Conservation (phyloP, 2,888 invertebrate genomes). For the Chaetogeoica ovagalla region DNA sequence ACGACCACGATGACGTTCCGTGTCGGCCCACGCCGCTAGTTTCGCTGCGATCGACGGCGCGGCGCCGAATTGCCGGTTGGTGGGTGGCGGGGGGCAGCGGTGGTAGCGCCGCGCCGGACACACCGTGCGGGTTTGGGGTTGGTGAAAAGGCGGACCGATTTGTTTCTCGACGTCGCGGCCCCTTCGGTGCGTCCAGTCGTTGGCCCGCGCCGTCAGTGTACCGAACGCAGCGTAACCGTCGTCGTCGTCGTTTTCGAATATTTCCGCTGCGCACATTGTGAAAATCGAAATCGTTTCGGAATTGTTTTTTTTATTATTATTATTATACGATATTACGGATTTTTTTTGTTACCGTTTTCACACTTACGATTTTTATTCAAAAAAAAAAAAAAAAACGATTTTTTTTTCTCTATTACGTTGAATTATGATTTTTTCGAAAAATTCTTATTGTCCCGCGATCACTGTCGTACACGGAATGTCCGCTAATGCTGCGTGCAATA, state of each 20-base stretch:
- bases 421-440: too few species aligned
- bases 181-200: constrained; percentile 43
- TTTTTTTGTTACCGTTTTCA: too few species aligned
- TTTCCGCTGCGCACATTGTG: too few species aligned
- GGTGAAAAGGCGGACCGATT: constrained; percentile 53
- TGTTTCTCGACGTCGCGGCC: constrained; percentile 41
- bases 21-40: constrained; percentile 35
- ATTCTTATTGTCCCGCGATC: too few species aligned
- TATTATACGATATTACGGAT: too few species aligned
- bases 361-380: too few species aligned
- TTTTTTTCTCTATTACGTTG: too few species aligned
- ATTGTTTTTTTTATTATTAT: too few species aligned
- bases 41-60: constrained; percentile 34
- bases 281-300: too few species aligned
- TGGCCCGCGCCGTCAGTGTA: background rate
- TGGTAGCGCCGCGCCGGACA: background rate
- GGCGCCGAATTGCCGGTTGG: background rate
- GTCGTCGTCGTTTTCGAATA: background rate
- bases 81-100: constrained; percentile 7
- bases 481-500: too few species aligned
- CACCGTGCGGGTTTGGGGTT: constrained; percentile 44
- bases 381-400: too few species aligned
- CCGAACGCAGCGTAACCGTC: background rate
- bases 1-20: background rate
- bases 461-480: too few species aligned